Base-by-base conservation (phyloP, 2,113 vertebrate genomes). In the Anseranas semipalmata region DNA sequence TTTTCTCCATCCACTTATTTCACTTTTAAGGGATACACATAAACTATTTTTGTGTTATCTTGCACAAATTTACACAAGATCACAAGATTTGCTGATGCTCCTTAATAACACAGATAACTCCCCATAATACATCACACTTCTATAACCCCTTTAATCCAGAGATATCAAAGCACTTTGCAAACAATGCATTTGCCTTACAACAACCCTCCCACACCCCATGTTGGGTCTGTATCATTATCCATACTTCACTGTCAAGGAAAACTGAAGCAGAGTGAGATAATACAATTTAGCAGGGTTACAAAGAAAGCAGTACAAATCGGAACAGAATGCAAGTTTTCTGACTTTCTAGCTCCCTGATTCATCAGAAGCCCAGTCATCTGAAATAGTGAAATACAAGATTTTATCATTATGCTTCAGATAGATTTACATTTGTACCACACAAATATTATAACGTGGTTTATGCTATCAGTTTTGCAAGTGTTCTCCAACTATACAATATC, bases 131-230 rank as follows among this genome's bases (percentile, higher is more conserved):
- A 30, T 6, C 32, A 16, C 7, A 62, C 16, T 50, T 93, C 53
- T 43, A 30, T 16, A 66, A 33, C 15, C 7, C 9, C 32, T 90
- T 79, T 50, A 70, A 77, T 55, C 33, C 71, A 46, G 48, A 55
- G 32, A 59, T 50, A 88, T 1, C 25, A 77, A 59, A 87, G 48
- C 33, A 46, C 48, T 68, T 81, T 30, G 32, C 66, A 79, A 94
- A 68, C 43, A 72, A 76, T 4, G 37, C 1, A 1, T 37, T 45
- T 59, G 43, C 52, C 39, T 72, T 68, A 48, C 16, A 45, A 50
- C 77, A 14, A 21, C 30, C 6, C 12, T 43, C 17, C 18, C 8
- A 4, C 4, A 1, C 33, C 12, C 30, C 35, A 27, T 1, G 4
- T 37, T 48, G 60, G 33, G 48, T 62, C 43, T 3, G 1, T 59